Base-by-base conservation (phyloP, 1,140 invertebrate species). In the Aplysia californica region DNA sequence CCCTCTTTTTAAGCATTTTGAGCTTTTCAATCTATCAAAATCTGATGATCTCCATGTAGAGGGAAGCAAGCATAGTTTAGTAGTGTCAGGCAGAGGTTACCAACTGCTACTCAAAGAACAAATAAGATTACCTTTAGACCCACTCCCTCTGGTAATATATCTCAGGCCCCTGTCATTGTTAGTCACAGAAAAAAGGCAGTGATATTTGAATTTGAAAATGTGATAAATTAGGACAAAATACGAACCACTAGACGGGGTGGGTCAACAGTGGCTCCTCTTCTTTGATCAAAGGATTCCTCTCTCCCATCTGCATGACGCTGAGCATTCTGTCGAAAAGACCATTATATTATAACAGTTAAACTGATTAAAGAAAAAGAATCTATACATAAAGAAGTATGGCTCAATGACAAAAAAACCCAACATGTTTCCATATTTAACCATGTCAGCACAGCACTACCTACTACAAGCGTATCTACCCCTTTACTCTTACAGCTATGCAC, bases 231-330 rank as follows among this genome's bases (percentile, higher is more conserved):
- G 21, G 4, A 69, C 21, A n/a, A 66, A 66, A 66, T 36, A 64
- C 71, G 36, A n/a, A 75, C 72, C 72, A 75, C 72, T 18, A 75
- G 61, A 6, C 72, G 58, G 18, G 71, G 71, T 44, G 61, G 61
- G 2, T 0, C 29, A 2, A 39, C 21, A 31, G 26, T 26, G 33
- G 39, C 41, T 4, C 72, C 72, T 66, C 59, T 65, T 36, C 39
- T 41, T 18, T 75, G n/a, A 4, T 75, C 61, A n/a, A 75, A 33
- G 2, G 38, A 20, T 18, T 35, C 26, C 35, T 39, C 23, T 39
- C 69, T 71, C 2, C 35, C 69, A 44, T 5, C 5, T 4, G 5
- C 35, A 3, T n/a, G 31, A 20, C n/a, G 23, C 67, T 69, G 21
- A 23, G 20, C 31, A 20, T 23, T 55, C 33, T 69, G 23, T 38